Evolutionary conservation across 2,113 vertebrate species (phyloP).

Genomic region (Thryonomys swinderianus): DNA sequence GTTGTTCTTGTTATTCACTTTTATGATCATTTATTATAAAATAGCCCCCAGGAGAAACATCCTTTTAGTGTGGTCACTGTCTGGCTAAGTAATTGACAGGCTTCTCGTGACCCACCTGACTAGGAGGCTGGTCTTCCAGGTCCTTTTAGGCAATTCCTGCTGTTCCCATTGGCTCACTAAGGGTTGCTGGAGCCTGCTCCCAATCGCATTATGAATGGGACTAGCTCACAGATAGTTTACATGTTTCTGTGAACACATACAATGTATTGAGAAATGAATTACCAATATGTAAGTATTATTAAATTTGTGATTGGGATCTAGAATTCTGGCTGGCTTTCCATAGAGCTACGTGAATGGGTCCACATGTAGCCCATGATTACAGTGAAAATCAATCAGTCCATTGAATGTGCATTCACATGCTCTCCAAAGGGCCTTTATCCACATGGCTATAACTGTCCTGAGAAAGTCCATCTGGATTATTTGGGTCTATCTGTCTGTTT

Average conservation of each 20-base stretch:
- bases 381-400: neutral
- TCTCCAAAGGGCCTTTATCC: neutral
- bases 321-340: neutral
- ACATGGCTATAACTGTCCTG: too few relatives aligned
- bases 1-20: neutral
- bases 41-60: neutral
- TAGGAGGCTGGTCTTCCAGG: neutral
- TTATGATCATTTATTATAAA: neutral
- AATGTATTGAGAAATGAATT: neutral
- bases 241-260: neutral
- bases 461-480: neutral
- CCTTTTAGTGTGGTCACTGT: neutral
- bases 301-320: neutral
- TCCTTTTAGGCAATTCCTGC: neutral
- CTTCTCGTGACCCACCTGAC: neutral
- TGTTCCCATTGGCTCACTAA: neutral
- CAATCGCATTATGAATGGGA: neutral
- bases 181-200: neutral
- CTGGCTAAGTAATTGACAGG: neutral
- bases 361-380: neutral
- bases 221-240: neutral
- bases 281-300: neutral
- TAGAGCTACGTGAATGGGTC: neutral
- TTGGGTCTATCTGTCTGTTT: neutral
- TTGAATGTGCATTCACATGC: accelerated